phyloP scores from a whole-genome alignment of 2,888 invertebrate species.

The Dioctria linearis region DNA sequence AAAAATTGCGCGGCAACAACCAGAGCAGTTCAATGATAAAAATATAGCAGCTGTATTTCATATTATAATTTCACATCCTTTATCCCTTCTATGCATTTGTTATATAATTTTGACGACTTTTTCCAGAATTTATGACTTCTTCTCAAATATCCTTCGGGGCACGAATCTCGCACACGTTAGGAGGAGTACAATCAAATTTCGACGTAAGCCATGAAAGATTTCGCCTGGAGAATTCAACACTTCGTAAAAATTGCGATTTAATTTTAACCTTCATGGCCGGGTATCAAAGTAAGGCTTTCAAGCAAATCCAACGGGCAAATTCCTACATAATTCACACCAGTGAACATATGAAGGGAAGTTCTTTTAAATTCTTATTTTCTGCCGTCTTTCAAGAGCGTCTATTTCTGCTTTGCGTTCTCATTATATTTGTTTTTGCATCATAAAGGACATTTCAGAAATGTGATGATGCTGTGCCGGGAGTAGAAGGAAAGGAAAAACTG shows the following conservation, averaged over 20 bases:
- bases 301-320: conserved; percentile 3
- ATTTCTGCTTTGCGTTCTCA: conserved; percentile 20
- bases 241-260: conserved; percentile 50
- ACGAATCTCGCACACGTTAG: not conserved
- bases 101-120: not conserved
- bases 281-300: not conserved
- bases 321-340: conserved; percentile 4
- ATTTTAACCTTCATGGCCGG: conserved; percentile 22
- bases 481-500: not conserved
- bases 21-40: not conserved
- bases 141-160: not conserved
- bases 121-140: conserved; percentile 27
- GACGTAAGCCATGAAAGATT: conserved; percentile 39
- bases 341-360: conserved; percentile 28
- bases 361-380: conserved; percentile 11
- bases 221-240: conserved; percentile 29
- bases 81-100: not conserved
- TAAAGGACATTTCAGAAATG: conserved; percentile 27
- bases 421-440: conserved; percentile 28
- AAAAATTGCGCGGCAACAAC: not conserved
- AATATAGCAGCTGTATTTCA: conserved; percentile 7
- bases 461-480: conserved; percentile 14
- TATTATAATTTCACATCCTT: conserved; percentile 35
- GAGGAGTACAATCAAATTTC: conserved; percentile 36
- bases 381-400: conserved; percentile 35